Evolutionary conservation across 2,797 vertebrate species (phyloP).

Genomic region (Macropus fuliginosus): DNA sequence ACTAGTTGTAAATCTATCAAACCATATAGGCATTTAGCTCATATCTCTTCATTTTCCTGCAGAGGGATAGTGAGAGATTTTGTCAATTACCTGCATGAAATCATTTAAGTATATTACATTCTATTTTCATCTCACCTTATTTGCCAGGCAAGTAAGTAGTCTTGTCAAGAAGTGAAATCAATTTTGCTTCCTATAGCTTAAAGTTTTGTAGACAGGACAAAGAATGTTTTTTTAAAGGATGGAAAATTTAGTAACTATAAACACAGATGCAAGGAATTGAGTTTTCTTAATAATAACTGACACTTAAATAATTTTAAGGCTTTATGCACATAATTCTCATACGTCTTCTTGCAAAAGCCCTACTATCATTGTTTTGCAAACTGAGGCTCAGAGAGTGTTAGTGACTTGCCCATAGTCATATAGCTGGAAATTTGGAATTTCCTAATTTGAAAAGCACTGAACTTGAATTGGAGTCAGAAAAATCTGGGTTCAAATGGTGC

Average conservation of each 20-base stretch:
- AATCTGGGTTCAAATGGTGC: background rate
- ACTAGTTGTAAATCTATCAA: background rate
- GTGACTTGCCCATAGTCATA: background rate
- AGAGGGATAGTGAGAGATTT: background rate
- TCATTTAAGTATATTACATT: background rate
- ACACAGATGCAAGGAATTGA: conserved; percentile 41
- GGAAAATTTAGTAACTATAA: conserved; percentile 35
- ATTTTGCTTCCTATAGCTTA: conserved; percentile 42
- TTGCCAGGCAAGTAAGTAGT: background rate
- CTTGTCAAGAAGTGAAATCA: background rate
- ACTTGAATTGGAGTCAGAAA: background rate
- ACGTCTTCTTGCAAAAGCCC: background rate
- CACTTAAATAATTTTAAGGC: background rate
- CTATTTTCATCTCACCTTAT: background rate
- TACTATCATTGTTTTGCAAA: background rate
- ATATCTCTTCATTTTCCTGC: background rate
- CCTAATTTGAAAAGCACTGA: background rate
- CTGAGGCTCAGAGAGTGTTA: background rate
- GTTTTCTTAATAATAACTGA: conserved; percentile 18
- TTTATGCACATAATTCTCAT: background rate
- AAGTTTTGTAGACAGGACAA: conserved; percentile 13
- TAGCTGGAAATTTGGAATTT: background rate
- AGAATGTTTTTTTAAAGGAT: background rate
- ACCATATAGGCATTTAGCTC: background rate
- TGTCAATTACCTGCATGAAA: background rate